Evolutionary conservation across 2,888 invertebrate genomes (phyloP), one percentile per base, ranked within the genome.

Genomic region (Eupithecia centaureata): DNA sequence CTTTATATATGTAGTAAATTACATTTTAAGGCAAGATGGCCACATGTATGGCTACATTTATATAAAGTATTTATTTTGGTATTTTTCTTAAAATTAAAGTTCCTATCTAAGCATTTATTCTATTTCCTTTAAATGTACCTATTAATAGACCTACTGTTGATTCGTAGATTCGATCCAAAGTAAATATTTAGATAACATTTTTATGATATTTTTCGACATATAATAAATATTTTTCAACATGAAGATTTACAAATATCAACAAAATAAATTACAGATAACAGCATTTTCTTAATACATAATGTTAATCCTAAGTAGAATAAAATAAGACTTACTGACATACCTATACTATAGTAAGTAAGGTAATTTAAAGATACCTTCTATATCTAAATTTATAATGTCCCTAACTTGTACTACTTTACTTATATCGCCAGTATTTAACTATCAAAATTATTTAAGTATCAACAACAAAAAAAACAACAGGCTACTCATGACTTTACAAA

Each of bases 261-360:
- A 93, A 92, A 93, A 93, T 93, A 93, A 93, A 92, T 93, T 93
- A 93, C 91, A 90, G 91, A 93, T 92, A 92, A 92, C 92, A 92
- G 92, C 63, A 65, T 65, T 62, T 65, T 65, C 59, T 65, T 62
- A 63, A 59, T 57, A 68, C 86, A 91, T 89, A 88, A 91, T 88
- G 89, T 86, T 86, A 87, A 79, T 80, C 68, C 67, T 38, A 52
- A 58, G 51, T 75, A 71, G 70, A 73, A 78, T 91, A 90, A 80
- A 85, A 86, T 86, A 89, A 90, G 78, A 75, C 88, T 66, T 73
- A 76, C 28, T 87, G 15, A 4, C 28, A 8, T 91, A 90, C 63
- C 60, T 73, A 77, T 77, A 65, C 59, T 75, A 73, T 58, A n/a
- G n/a, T 81, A 84, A 5, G 57, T 85, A 86, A 85, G 86, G 86